A percentile compares a stretch with the other conserved stretches of the same genome.
Evolutionary conservation across 2,888 invertebrate species (phyloP).

Genomic region (Leptopilina syphax): DNA sequence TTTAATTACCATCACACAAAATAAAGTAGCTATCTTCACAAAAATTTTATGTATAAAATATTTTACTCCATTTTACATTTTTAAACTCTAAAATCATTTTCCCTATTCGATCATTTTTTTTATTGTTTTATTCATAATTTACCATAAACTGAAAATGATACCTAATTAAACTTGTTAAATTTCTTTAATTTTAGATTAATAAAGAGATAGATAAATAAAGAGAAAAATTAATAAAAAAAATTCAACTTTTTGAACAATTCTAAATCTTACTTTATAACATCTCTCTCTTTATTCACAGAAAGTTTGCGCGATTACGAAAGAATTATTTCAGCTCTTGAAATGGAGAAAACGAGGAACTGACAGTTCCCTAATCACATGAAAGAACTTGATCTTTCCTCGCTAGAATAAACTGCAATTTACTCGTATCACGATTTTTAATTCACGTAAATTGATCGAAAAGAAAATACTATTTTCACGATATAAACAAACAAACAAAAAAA

Average conservation of each 20-base stretch:
- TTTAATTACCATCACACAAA: not conserved
- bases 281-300: not conserved
- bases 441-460: not conserved
- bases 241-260: not conserved
- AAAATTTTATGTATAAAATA: not conserved
- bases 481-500: not conserved
- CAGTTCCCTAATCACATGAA: conserved; percentile 6
- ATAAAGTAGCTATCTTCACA: not conserved
- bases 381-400: not conserved
- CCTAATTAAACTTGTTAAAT: no score
- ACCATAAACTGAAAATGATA: no score
- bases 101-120: not conserved
- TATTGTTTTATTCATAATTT: no score
- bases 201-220: no score
- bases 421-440: not conserved
- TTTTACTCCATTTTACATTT: no score
- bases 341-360: conserved; percentile 22
- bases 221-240: not conserved
- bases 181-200: no score
- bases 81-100: no score
- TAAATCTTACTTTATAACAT: not conserved
- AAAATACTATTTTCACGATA: not conserved
- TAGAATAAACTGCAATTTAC: not conserved
- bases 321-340: conserved; percentile 15
- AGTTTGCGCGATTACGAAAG: conserved; percentile 14